Percentiles rank a stretch among this genome's conserved stretches.
Evolutionary conservation across 2,888 invertebrate species (phyloP).

Genomic region (Teleiodes luculella): DNA sequence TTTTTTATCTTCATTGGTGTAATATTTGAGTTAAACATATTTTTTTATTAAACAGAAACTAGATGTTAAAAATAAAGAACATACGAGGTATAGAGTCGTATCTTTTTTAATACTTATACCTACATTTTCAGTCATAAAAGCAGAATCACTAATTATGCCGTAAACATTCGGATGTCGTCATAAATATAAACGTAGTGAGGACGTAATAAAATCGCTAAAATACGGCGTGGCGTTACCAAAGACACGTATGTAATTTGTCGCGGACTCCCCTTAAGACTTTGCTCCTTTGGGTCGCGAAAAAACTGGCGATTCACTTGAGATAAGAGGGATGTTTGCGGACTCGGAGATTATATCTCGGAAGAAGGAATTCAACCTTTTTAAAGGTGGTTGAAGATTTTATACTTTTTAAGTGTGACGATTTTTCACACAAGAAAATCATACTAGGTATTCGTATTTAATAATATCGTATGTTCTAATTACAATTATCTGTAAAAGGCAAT

Average conservation of each 20-base stretch:
- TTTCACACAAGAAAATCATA: too few relatives aligned
- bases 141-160: conserved; percentile 2
- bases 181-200: conserved; percentile 1
- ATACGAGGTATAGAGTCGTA: too few relatives aligned
- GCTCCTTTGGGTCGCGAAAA: background rate
- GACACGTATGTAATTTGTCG: conserved; percentile 2
- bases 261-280: background rate
- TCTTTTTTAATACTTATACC: too few relatives aligned
- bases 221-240: background rate
- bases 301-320: background rate
- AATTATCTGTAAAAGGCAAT: too few relatives aligned
- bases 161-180: conserved; percentile 6
- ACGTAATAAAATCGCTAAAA: background rate
- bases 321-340: background rate
- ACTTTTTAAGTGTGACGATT: too few relatives aligned
- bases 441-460: too few relatives aligned
- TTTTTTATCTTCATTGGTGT: too few relatives aligned
- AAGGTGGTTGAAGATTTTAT: too few relatives aligned
- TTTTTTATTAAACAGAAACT: too few relatives aligned
- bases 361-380: background rate
- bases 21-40: too few relatives aligned
- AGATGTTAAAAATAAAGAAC: too few relatives aligned
- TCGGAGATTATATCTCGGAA: background rate
- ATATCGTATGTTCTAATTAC: too few relatives aligned
- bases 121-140: background rate